These are phyloP conservation scores for Grammomys surdaster DNA, from an alignment of 2,113 vertebrate species.

Conservation along the genomic window DNA sequence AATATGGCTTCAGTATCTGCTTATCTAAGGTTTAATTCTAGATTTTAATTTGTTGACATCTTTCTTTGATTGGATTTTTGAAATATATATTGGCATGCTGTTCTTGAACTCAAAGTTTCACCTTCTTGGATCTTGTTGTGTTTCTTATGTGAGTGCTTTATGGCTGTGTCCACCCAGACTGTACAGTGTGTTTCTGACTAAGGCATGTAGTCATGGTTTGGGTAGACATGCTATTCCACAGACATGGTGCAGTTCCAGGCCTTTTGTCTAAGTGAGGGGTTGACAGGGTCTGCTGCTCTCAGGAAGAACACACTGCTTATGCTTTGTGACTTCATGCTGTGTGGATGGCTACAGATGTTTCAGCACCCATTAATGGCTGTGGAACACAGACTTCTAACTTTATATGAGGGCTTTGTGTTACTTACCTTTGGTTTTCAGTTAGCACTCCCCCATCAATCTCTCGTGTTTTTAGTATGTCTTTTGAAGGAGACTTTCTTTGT, in stretches of 20 bases:
- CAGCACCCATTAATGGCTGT: not conserved
- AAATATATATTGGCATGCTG: slow-evolving; percentile 23
- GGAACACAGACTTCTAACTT: not conserved
- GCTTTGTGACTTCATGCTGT: not conserved
- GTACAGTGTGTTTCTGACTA: not conserved
- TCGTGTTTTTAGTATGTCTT: not conserved
- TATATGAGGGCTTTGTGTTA: not conserved
- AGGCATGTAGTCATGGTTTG: not conserved
- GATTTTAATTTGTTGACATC: slow-evolving; percentile 2
- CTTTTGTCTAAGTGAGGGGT: not conserved
- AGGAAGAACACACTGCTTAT: not conserved
- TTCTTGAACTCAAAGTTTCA: not conserved
- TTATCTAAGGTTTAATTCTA: slow-evolving; percentile 23
- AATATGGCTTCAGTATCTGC: not conserved
- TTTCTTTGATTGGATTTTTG: not conserved
- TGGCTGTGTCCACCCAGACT: not conserved
- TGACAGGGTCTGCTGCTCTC: not conserved
- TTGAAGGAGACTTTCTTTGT: not conserved
- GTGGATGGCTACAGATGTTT: not conserved
- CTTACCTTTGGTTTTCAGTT: slow-evolving; percentile 17
- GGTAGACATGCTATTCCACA: not conserved
- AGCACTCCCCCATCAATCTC: not conserved
- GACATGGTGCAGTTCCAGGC: not conserved
- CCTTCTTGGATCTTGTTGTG: not conserved
- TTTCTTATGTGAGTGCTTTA: not conserved